Evolutionary conservation across 2,797 vertebrate genomes (phyloP).

Genomic region (Chanos chanos): DNA sequence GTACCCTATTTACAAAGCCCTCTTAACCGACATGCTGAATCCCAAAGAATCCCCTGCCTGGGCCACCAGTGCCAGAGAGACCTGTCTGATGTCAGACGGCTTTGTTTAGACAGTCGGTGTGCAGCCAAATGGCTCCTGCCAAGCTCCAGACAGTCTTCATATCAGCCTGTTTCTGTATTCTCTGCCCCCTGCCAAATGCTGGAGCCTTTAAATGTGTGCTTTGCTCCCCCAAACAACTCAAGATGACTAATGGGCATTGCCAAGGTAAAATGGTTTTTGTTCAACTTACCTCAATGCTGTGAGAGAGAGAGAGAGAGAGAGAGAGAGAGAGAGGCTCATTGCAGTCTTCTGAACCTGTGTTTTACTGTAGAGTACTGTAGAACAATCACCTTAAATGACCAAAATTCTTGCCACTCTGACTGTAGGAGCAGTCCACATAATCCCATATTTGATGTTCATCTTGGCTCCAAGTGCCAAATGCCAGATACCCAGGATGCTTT

Average conservation of each 20-base stretch:
- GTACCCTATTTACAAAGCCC: slow-evolving; percentile 42
- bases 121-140: slow-evolving; percentile 58
- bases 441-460: too few relatives aligned
- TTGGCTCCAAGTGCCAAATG: too few relatives aligned
- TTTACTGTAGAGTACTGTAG: too few relatives aligned
- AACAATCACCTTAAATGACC: too few relatives aligned
- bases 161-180: slow-evolving; percentile 59
- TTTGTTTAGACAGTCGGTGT: slow-evolving; percentile 65
- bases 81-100: slow-evolving; percentile 62
- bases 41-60: too few relatives aligned
- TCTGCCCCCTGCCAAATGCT: slow-evolving; percentile 48
- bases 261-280: slow-evolving; percentile 45
- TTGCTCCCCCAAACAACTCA: slow-evolving; percentile 65
- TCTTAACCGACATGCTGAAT: slow-evolving; percentile 40
- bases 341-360: too few relatives aligned
- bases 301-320: too few relatives aligned
- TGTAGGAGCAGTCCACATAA: too few relatives aligned
- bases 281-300: slow-evolving; percentile 31
- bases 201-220: slow-evolving; percentile 55
- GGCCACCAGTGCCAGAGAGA: slow-evolving; percentile 54
- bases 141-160: slow-evolving; percentile 52
- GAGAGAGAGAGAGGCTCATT: too few relatives aligned
- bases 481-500: too few relatives aligned
- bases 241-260: slow-evolving; percentile 63
- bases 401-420: too few relatives aligned